These are phyloP conservation scores for Margarornis squamiger DNA, from an alignment of 2,797 vertebrate genomes.

Conservation along the genomic window DNA sequence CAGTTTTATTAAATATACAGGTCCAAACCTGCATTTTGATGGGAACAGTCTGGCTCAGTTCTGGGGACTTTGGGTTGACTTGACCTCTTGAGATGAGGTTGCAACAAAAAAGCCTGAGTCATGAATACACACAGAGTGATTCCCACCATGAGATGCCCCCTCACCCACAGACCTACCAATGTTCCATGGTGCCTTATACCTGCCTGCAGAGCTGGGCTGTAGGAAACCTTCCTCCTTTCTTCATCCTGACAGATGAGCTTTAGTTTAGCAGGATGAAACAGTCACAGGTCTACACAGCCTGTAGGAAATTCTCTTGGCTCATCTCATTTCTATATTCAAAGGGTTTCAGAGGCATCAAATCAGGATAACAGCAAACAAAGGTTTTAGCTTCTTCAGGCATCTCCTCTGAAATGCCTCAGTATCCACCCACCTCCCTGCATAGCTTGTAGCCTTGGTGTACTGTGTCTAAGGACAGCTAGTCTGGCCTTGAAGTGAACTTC, in stretches of 20 bases:
- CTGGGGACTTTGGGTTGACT: not conserved
- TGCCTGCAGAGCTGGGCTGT: not conserved
- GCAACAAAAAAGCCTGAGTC: not conserved
- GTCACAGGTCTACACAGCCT: not conserved
- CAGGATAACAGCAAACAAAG: not conserved
- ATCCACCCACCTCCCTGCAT: not conserved
- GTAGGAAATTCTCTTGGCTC: not conserved
- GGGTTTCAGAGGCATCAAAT: not conserved
- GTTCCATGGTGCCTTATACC: not conserved
- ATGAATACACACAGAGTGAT: not conserved
- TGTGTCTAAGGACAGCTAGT: not conserved
- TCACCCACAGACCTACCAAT: fast-evolving
- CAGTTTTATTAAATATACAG: not conserved
- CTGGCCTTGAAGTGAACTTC: not conserved
- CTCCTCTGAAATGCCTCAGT: not conserved
- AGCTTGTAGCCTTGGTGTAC: not conserved
- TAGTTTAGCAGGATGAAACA: not conserved
- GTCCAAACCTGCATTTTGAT: not conserved
- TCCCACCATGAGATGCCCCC: not conserved
- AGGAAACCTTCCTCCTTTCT: not conserved
- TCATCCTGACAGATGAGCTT: not conserved
- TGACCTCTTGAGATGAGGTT: not conserved
- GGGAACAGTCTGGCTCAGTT: not conserved
- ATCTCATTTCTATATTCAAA: not conserved
- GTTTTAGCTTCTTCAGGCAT: not conserved